Conservation (phyloP, 2,113 vertebrate genomes). For the Gymnarchus niloticus region DNA sequence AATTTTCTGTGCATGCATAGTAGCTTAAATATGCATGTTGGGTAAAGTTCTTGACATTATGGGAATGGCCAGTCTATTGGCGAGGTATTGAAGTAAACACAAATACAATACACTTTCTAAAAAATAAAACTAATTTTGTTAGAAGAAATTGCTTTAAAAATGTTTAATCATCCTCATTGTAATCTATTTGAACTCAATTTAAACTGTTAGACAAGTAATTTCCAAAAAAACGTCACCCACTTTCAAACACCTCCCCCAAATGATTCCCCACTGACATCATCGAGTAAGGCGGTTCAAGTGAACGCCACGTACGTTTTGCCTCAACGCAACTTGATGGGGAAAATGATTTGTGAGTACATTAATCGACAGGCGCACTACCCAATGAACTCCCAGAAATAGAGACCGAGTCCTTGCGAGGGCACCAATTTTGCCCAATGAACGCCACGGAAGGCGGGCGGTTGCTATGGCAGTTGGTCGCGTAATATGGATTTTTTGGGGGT, state of each 20-base stretch:
- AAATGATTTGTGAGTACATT: background rate
- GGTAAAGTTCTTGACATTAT: background rate
- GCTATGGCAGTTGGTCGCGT: constrained; percentile 42
- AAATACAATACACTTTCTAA: background rate
- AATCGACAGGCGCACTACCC: constrained; percentile 39
- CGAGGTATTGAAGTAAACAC: background rate
- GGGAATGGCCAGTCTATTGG: background rate
- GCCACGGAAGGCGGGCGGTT: constrained; percentile 41
- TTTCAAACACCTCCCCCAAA: background rate
- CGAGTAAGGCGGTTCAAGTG: constrained; percentile 5
- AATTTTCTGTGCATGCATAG: no score
- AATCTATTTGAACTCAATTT: background rate
- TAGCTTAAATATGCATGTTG: no score
- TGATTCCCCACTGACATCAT: constrained; percentile 16
- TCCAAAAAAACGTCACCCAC: background rate
- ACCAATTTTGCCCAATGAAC: constrained; percentile 39
- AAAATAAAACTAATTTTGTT: background rate
- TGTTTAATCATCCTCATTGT: background rate
- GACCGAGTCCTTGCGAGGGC: background rate
- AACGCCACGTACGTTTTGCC: constrained; percentile 61
- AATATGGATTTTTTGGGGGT: constrained; percentile 31
- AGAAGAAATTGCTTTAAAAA: background rate
- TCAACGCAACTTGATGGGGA: constrained; percentile 41
- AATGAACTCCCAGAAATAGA: constrained; percentile 50
- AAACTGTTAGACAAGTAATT: background rate